Base-by-base conservation (phyloP, 2,888 invertebrate genomes). In the Clivina fossor region DNA sequence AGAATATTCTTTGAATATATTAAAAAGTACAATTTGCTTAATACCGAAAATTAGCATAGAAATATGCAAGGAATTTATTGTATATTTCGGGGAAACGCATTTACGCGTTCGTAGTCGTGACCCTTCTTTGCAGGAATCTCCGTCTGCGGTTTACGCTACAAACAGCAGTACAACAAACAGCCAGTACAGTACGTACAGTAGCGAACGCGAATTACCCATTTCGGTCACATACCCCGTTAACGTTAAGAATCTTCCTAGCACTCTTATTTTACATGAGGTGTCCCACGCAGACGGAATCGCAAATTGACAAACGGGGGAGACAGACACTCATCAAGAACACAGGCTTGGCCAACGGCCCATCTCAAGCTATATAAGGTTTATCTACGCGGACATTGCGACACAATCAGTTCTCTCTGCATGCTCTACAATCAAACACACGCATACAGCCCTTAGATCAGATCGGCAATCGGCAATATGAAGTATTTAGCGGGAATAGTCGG, bases 191-290 rank as follows among this genome's bases (percentile, higher is more conserved):
- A n/a, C n/a, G n/a, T n/a, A n/a, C n/a, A n/a, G n/a, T n/a, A n/a
- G n/a, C n/a, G n/a, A n/a, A n/a, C n/a, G n/a, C n/a, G n/a, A n/a
- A 49, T 38, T 49, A 49, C 18, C 38, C 28, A 49, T 49, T 49
- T 40, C 40, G 37, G 49, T 69, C 69, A 66, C 67, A 68, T 65
- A 65, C 64, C 63, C 65, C 64, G 68, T 64, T 68, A 66, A 67
- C 65, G 68, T 67, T 69, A 66, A 69, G 69, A 70, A 69, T 69
- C 66, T 66, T 66, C 66, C 65, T 68, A 67, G 67, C 67, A 67
- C 68, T 64, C 64, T 69, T 68, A 68, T 68, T 70, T 69, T 68
- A 68, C 68, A 69, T 69, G 68, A 68, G 38, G 28, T 38, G 26
- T 38, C 26, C 19, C 26, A 49, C 49, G 49, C 28, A 40, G 18